These are phyloP conservation scores for Sipha flava DNA, from an alignment of 1,140 invertebrate genomes.

Conservation along the genomic window DNA sequence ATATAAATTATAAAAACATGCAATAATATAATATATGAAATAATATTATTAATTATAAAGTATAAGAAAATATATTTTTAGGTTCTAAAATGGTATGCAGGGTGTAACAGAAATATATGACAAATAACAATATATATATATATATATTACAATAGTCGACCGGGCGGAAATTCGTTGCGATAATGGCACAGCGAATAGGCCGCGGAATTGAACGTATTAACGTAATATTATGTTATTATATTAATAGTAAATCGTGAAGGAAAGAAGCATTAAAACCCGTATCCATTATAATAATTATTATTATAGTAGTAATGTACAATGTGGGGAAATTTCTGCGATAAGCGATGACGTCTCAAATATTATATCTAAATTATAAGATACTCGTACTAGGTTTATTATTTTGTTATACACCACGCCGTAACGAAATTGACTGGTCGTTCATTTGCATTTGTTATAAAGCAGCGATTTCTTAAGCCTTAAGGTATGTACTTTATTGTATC, in stretches of 20 bases:
- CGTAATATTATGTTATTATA: not conserved
- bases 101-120: not conserved
- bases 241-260: constrained; percentile 12
- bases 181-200: constrained; percentile 1
- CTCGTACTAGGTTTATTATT: constrained; percentile 9
- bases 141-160: not conserved
- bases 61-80: no score
- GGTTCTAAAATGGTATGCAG: no score
- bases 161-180: not conserved
- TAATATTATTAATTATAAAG: no score
- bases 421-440: not conserved
- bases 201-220: constrained; percentile 1
- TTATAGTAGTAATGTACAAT: constrained; percentile 1
- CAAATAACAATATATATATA: not conserved
- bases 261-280: constrained; percentile 13
- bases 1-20: no score
- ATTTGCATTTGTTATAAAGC: not conserved
- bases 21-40: no score
- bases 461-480: not conserved
- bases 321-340: not conserved
- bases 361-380: not conserved
- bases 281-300: not conserved
- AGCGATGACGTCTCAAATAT: not conserved
- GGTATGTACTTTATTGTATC: no score
- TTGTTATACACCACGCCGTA: constrained; percentile 1